Evolutionary conservation across 1,140 invertebrate species (phyloP).

Genomic region (Bombus balteatus): DNA sequence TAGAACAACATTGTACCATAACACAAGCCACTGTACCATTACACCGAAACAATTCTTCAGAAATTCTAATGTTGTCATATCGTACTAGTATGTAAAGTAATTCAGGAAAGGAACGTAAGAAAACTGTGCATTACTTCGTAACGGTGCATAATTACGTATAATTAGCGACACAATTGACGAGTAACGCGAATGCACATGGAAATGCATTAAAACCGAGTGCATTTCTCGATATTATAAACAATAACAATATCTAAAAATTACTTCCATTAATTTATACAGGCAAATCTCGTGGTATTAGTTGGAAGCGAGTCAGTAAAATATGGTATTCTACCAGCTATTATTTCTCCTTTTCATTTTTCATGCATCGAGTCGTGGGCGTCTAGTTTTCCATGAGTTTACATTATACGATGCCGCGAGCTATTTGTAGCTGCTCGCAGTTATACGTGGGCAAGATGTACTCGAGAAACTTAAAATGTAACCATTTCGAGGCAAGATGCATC

Average conservation of each 20-base stretch:
- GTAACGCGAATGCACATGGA: neutral
- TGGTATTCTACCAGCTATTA: constrained; percentile 20
- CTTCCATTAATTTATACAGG: neutral
- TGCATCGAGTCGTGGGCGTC: constrained; percentile 40
- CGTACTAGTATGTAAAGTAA: neutral
- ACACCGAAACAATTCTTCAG: neutral
- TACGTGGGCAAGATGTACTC: constrained; percentile 31
- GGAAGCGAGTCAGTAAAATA: constrained; percentile 6
- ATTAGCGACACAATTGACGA: neutral
- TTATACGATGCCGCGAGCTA: constrained; percentile 31
- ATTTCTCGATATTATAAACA: neutral
- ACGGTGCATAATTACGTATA: neutral
- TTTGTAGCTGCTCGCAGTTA: constrained; percentile 26
- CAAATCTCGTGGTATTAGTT: neutral
- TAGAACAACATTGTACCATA: neutral
- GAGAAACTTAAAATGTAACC: constrained; percentile 29
- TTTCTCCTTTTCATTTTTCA: constrained; percentile 35
- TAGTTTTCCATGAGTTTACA: constrained; percentile 50
- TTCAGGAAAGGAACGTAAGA: neutral
- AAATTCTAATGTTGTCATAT: neutral
- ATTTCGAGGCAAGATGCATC: constrained; percentile 10
- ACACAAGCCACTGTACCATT: neutral
- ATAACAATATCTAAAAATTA: neutral
- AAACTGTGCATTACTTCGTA: neutral
- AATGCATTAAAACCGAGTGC: neutral